These are phyloP conservation scores for Drosophila histrio DNA, from an alignment of 2,888 invertebrate genomes.

Conservation along the genomic window DNA sequence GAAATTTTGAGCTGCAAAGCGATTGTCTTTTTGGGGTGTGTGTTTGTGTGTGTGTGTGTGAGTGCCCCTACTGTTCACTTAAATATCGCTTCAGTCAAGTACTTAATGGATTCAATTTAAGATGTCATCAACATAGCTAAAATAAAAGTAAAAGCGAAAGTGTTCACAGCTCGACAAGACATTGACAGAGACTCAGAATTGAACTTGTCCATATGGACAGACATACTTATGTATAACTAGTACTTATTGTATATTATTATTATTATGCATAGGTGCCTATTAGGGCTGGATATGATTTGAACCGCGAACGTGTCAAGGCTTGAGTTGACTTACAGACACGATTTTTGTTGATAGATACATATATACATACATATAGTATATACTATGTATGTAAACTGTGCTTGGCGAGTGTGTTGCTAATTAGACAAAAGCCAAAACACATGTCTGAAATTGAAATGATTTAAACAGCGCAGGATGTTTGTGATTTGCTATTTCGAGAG, in stretches of 20 bases:
- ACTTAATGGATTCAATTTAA: conserved; percentile 72
- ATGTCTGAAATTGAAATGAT: conserved; percentile 44
- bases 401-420: conserved; percentile 42
- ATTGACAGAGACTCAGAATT: conserved; percentile 31
- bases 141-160: conserved; percentile 61
- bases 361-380: not conserved
- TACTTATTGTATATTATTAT: not conserved
- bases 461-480: conserved; percentile 69
- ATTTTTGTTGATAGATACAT: not conserved
- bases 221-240: not conserved
- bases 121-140: conserved; percentile 23
- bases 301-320: conserved; percentile 9
- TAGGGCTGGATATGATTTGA: conserved; percentile 2
- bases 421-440: conserved; percentile 48
- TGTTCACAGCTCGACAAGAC: conserved; percentile 32
- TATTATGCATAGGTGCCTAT: not conserved
- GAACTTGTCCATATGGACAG: conserved; percentile 4
- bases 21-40: conserved; percentile 1
- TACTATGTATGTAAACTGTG: not conserved
- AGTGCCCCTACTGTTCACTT: conserved; percentile 37
- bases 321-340: not conserved
- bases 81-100: conserved; percentile 61
- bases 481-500: conserved; percentile 58
- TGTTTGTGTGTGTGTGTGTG: conserved; percentile 9
- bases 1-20: not conserved